These are phyloP conservation scores for Gymnogyps californianus DNA, from an alignment of 2,113 vertebrate species.

Conservation along the genomic window DNA sequence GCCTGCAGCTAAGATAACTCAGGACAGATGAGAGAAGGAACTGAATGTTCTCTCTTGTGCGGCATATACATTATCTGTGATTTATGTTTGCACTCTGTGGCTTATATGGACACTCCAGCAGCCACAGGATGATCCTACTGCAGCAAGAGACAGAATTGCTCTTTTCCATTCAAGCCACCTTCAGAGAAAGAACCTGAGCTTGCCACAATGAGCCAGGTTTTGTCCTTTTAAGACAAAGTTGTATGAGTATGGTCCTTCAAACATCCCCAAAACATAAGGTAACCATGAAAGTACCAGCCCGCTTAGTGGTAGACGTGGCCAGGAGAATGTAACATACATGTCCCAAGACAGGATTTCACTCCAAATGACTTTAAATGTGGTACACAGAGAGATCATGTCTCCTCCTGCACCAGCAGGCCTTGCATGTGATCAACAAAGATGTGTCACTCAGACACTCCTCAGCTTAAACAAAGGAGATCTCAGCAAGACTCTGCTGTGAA, in stretches of 20 bases:
- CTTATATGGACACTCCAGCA: not conserved
- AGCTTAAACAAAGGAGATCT: not conserved
- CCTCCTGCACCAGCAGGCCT: not conserved
- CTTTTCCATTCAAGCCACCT: not conserved
- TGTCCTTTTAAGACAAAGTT: not conserved
- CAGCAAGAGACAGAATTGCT: not conserved
- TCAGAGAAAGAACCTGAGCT: not conserved
- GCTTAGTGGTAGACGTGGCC: not conserved
- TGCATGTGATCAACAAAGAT: not conserved
- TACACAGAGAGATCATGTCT: not conserved
- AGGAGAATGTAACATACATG: not conserved
- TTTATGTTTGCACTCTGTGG: not conserved
- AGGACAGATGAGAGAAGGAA: not conserved
- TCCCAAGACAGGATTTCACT: not conserved
- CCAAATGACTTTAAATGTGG: accelerated
- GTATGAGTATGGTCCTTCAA: not conserved
- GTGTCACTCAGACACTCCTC: too few relatives aligned
- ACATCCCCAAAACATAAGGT: not conserved
- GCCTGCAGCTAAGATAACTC: not conserved
- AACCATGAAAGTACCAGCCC: not conserved
- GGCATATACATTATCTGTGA: not conserved
- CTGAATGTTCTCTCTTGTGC: not conserved
- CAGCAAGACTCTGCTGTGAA: not conserved
- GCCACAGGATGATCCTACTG: not conserved
- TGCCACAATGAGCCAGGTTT: not conserved